Conservation (phyloP, 2,113 vertebrate genomes). For the Pachypanchax playfairii region DNA sequence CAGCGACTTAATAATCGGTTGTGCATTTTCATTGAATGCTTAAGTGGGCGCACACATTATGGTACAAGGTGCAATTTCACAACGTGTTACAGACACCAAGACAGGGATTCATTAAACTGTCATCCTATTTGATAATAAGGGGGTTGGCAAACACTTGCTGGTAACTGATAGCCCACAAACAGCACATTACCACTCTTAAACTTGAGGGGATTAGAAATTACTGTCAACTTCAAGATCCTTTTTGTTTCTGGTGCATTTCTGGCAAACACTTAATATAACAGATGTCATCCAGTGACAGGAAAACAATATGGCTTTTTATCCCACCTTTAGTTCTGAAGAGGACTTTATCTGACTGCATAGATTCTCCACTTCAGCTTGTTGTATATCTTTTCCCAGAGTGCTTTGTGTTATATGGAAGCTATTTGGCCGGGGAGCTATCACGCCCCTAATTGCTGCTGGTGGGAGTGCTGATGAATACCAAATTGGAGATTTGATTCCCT, state of each 20-base stretch:
- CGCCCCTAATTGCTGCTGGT: slow-evolving; percentile 62
- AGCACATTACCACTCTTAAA: slow-evolving; percentile 66
- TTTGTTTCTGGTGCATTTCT: slow-evolving; percentile 34
- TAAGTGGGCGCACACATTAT: slow-evolving; percentile 66
- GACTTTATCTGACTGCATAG: slow-evolving; percentile 2
- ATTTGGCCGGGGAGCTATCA: slow-evolving; percentile 59
- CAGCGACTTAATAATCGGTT: slow-evolving; percentile 71
- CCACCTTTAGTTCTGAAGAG: slow-evolving; percentile 6
- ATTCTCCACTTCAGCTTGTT: slow-evolving; percentile 34
- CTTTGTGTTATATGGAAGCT: slow-evolving; percentile 15
- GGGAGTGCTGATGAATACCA: slow-evolving; percentile 64
- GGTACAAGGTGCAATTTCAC: slow-evolving; percentile 59
- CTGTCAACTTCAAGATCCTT: slow-evolving; percentile 53
- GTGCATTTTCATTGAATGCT: slow-evolving; percentile 56
- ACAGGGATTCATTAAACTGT: slow-evolving; percentile 77
- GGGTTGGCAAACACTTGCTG: slow-evolving; percentile 51
- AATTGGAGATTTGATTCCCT: slow-evolving; percentile 59
- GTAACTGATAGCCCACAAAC: slow-evolving; percentile 71
- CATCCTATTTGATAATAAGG: slow-evolving; percentile 73
- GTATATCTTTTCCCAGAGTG: slow-evolving; percentile 32
- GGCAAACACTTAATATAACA: slow-evolving; percentile 20
- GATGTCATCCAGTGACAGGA: slow-evolving; percentile 17
- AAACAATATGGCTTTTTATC: slow-evolving; percentile 28
- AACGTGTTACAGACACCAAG: slow-evolving; percentile 66
- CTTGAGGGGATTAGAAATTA: slow-evolving; percentile 58